These are phyloP conservation scores for Solenopsis invicta DNA, from an alignment of 1,140 invertebrate species.

Conservation along the genomic window DNA sequence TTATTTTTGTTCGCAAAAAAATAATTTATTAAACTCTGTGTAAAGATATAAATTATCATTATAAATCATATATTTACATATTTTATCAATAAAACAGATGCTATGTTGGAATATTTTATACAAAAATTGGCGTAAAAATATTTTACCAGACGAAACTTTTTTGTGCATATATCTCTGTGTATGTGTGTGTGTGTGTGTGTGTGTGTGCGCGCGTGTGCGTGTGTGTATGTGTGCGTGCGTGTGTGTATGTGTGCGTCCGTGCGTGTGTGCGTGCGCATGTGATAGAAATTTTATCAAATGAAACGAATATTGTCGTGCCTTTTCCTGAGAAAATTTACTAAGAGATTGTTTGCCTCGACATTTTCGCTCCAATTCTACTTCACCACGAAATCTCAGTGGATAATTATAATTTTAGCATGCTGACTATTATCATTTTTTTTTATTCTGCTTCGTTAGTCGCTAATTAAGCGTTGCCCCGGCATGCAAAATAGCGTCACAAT, in stretches of 20 bases:
- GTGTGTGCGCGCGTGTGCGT: no score
- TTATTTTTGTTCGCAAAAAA: neutral
- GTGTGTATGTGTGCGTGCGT: no score
- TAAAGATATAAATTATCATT: neutral
- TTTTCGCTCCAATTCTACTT: neutral
- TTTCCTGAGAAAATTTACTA: conserved; percentile 5
- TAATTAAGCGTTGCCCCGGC: conserved; percentile 20
- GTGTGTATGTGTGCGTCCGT: no score
- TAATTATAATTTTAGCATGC: conserved; percentile 13
- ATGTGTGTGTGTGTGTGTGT: neutral
- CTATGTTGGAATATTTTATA: neutral
- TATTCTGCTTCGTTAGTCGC: conserved; percentile 16
- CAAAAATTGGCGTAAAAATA: neutral
- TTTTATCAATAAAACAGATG: neutral
- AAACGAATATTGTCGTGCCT: neutral
- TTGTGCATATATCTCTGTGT: neutral
- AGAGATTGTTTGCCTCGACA: neutral
- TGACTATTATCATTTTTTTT: conserved; percentile 33
- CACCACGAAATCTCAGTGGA: neutral
- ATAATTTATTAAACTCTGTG: conserved; percentile 1
- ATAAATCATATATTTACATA: neutral
- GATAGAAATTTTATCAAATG: conserved; percentile 17
- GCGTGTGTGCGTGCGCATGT: no score
- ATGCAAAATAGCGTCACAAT: conserved; percentile 29
- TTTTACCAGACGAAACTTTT: neutral